Conservation (phyloP, 2,888 invertebrate species). For the Morinoia aosen region DNA sequence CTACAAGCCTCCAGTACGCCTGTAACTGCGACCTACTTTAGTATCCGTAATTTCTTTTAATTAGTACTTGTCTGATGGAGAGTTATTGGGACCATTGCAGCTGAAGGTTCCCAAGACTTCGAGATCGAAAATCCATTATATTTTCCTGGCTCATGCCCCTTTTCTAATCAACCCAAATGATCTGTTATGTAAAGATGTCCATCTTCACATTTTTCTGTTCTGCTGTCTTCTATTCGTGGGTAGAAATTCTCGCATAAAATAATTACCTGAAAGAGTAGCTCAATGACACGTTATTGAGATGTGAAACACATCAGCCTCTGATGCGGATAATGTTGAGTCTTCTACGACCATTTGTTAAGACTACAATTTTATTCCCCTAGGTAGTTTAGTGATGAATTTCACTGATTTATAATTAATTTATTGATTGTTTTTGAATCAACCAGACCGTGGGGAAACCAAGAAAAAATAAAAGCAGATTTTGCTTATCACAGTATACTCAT, state of each 20-base stretch:
- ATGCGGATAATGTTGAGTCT: no score
- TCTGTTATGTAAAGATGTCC: not conserved
- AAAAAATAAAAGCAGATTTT: no score
- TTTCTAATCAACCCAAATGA: not conserved
- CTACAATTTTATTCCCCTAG: no score
- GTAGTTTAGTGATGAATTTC: no score
- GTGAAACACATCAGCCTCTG: no score
- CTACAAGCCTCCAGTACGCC: not conserved
- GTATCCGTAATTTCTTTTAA: not conserved
- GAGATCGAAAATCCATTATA: not conserved
- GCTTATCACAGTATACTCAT: no score
- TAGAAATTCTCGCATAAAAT: not conserved
- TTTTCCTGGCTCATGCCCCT: not conserved
- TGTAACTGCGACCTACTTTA: not conserved
- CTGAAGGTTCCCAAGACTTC: conserved; percentile 2
- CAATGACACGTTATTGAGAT: no score
- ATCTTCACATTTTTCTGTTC: not conserved
- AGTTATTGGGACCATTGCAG: conserved; percentile 9
- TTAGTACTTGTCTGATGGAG: not conserved
- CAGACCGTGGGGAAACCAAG: no score
- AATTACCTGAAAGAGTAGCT: no score
- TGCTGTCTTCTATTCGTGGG: not conserved
- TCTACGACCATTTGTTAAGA: no score
- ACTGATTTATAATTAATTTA: no score
- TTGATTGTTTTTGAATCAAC: no score